A percentile compares a stretch with the other conserved stretches of the same genome.
These are phyloP conservation scores for Umimayanthus kanabou DNA, from an alignment of 92 coral and sea anemone species.

Conservation along the genomic window DNA sequence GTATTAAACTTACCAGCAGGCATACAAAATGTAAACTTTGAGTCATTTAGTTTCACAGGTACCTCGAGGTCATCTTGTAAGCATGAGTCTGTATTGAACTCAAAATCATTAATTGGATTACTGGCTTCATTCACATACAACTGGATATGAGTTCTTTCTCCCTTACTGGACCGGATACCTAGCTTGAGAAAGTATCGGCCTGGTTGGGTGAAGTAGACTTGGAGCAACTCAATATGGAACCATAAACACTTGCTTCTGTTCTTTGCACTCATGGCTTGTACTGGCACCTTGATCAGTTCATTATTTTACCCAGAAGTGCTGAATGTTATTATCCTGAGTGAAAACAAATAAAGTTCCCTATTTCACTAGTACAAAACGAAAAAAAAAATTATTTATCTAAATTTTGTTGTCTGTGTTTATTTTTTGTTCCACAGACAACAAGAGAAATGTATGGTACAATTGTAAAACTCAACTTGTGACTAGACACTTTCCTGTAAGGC, in stretches of 20 bases:
- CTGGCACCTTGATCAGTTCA: background rate
- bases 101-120: slow-evolving; percentile 13
- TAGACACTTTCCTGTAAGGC: too few relatives aligned
- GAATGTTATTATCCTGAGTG: background rate
- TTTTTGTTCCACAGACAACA: too few relatives aligned
- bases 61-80: slow-evolving; percentile 19
- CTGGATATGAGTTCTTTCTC: slow-evolving; percentile 17
- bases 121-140: slow-evolving; percentile 26
- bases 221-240: slow-evolving; percentile 28
- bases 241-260: slow-evolving; percentile 30
- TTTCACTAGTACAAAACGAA: too few relatives aligned
- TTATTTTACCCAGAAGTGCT: background rate
- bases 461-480: too few relatives aligned
- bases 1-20: slow-evolving; percentile 25
- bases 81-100: slow-evolving; percentile 24
- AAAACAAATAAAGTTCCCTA: background rate
- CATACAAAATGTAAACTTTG: slow-evolving; percentile 33
- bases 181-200: slow-evolving; percentile 38
- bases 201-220: slow-evolving; percentile 28
- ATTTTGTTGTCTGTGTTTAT: too few relatives aligned
- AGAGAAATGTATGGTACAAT: too few relatives aligned
- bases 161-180: slow-evolving; percentile 12
- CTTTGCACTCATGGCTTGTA: slow-evolving; percentile 12
- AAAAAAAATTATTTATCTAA: too few relatives aligned
- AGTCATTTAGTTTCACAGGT: slow-evolving; percentile 31